phyloP scores from a whole-genome alignment of 2,888 invertebrate genomes.

The Phortica okadai region DNA sequence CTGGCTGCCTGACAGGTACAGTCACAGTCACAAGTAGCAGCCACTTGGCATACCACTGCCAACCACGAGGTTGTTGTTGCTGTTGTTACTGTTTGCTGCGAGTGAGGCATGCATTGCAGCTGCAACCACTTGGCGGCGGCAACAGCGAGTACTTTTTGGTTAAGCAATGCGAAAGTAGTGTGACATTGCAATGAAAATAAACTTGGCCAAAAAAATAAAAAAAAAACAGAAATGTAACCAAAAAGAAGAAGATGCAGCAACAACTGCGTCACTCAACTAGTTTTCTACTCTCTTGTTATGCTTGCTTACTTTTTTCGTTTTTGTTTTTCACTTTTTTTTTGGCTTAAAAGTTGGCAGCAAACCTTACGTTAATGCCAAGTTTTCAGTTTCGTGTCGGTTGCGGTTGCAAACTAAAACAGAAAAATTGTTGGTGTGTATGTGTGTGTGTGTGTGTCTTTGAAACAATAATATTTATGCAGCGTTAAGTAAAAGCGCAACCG shows the following conservation, averaged over 20 bases:
- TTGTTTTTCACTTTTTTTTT: background rate
- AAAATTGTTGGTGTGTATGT: background rate
- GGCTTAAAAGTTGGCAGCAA: constrained; percentile 16
- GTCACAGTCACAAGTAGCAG: too few species aligned
- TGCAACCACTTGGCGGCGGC: constrained; percentile 16
- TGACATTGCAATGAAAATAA: constrained; percentile 57
- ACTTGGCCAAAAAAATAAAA: constrained; percentile 40
- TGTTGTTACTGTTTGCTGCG: background rate
- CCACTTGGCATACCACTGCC: too few species aligned
- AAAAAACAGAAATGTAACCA: background rate
- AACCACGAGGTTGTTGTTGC: background rate
- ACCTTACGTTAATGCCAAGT: background rate
- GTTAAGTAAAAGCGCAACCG: constrained; percentile 50
- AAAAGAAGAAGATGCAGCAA: background rate
- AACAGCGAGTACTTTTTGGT: constrained; percentile 1
- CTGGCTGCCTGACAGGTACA: too few species aligned
- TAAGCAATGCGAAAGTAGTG: constrained; percentile 35
- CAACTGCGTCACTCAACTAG: background rate
- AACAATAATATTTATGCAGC: constrained; percentile 62
- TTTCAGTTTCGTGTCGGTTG: background rate
- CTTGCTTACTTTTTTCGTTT: background rate
- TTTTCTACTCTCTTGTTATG: background rate
- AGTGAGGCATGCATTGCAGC: background rate
- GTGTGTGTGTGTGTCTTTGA: constrained; percentile 44
- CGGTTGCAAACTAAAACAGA: constrained; percentile 6